Conservation (phyloP, 37 sponge, comb jelly and placozoan species). For the Agelas oroides region DNA sequence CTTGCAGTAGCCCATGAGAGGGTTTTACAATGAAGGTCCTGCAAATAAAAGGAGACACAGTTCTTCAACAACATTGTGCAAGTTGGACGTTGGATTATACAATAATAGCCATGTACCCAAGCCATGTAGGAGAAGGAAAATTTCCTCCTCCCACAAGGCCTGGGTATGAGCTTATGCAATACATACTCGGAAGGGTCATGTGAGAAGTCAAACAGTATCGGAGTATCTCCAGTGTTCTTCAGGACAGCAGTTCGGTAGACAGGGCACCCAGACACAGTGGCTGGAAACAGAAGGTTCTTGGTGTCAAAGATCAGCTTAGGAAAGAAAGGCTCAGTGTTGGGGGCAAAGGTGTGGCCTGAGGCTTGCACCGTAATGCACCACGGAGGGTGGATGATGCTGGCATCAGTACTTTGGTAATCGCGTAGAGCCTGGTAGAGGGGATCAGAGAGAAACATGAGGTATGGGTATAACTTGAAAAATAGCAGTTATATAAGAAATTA, state of each 20-base stretch:
- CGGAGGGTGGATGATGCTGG: slow-evolving; percentile 65
- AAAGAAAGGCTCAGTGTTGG: slow-evolving; percentile 63
- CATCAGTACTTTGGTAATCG: slow-evolving; percentile 30
- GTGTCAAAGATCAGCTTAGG: slow-evolving; percentile 58
- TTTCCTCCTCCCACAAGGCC: too few relatives aligned
- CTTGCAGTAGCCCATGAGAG: slow-evolving; percentile 49
- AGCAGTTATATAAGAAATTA: not conserved
- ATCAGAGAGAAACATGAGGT: not conserved
- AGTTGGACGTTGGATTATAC: too few relatives aligned
- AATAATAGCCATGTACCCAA: too few relatives aligned
- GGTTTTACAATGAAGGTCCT: slow-evolving; percentile 75
- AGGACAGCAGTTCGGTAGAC: slow-evolving; percentile 66
- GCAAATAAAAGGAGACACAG: not conserved
- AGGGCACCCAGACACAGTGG: slow-evolving; percentile 55
- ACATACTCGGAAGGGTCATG: slow-evolving; percentile 70
- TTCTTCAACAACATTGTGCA: too few relatives aligned
- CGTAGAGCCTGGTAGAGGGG: slow-evolving; percentile 13
- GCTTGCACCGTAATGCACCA: slow-evolving; percentile 84
- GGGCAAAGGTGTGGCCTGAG: slow-evolving; percentile 83
- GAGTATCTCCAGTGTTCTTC: slow-evolving; percentile 77
- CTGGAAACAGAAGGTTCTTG: slow-evolving; percentile 65
- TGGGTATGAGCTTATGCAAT: too few relatives aligned
- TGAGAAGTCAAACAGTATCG: slow-evolving; percentile 73
- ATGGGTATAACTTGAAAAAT: not conserved
- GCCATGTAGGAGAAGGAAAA: too few relatives aligned